Percentiles rank a stretch among this genome's conserved stretches.
Evolutionary conservation across 1,140 invertebrate species (phyloP).

Genomic region (Anoplolepis gracilipes): DNA sequence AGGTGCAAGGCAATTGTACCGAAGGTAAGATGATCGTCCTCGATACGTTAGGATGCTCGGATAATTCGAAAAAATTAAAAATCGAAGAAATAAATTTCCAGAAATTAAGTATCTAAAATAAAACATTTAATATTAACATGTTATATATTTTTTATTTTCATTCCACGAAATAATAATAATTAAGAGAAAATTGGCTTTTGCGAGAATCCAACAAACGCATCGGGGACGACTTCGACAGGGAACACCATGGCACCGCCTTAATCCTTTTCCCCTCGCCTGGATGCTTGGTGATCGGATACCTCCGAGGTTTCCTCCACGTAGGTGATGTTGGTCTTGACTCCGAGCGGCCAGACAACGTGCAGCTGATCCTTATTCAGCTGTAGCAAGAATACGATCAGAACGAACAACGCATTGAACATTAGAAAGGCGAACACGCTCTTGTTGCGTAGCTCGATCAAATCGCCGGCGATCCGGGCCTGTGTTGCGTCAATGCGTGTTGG

Average conservation of each 20-base stretch:
- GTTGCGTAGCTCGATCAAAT: constrained; percentile 97
- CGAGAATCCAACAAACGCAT: not conserved
- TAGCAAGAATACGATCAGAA: constrained; percentile 98
- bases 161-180: not conserved
- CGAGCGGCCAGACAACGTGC: constrained; percentile 97
- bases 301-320: constrained; percentile 95
- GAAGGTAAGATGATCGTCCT: constrained; percentile 33
- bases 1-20: constrained; percentile 65
- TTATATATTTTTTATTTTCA: too few relatives aligned
- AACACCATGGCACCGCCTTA: constrained; percentile 48
- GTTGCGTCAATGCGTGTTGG: too few relatives aligned
- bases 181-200: not conserved
- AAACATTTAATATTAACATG: too few relatives aligned
- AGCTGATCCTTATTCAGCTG: constrained; percentile 99
- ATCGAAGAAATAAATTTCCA: not conserved
- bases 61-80: not conserved
- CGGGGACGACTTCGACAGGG: constrained; percentile 21
- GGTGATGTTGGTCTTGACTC: constrained; percentile 97
- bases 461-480: constrained; percentile 95
- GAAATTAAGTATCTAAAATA: not conserved
- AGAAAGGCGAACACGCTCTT: constrained; percentile 99
- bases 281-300: constrained; percentile 85
- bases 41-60: constrained; percentile 14
- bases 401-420: constrained; percentile 99
- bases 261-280: constrained; percentile 25